These are phyloP conservation scores for Calcarius lapponicus DNA, from an alignment of 2,797 vertebrate species.

Conservation along the genomic window DNA sequence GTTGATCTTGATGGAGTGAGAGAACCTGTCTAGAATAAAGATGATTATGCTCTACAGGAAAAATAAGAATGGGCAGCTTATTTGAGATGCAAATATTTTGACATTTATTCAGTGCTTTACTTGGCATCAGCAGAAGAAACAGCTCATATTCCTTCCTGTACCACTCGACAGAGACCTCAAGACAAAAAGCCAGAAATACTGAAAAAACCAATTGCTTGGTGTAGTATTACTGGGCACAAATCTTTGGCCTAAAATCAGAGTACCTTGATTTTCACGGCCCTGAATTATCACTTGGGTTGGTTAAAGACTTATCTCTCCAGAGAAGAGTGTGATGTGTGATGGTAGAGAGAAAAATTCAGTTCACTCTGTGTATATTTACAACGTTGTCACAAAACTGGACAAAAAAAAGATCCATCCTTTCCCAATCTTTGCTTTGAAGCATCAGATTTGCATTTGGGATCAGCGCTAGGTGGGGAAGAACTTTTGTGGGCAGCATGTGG, in stretches of 20 bases:
- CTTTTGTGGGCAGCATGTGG: not conserved
- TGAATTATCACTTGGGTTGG: not conserved
- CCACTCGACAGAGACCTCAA: not conserved
- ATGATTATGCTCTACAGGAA: not conserved
- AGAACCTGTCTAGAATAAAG: constrained; percentile 46
- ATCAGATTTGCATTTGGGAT: not conserved
- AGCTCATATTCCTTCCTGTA: not conserved
- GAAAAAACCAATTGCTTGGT: not conserved
- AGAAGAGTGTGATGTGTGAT: not conserved
- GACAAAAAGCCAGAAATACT: not conserved
- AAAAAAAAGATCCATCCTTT: not conserved
- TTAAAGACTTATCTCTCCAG: not conserved
- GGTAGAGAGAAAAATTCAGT: not conserved
- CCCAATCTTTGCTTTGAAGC: not conserved
- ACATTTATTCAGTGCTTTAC: constrained; percentile 24
- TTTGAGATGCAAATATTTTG: constrained; percentile 53
- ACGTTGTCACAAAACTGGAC: not conserved
- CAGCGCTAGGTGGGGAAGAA: not conserved
- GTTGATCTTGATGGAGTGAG: constrained; percentile 45
- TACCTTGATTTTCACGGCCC: not conserved
- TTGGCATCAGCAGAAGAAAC: constrained; percentile 5
- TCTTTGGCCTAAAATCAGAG: not conserved
- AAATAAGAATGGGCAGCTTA: constrained; percentile 30
- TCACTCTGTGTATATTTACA: not conserved
- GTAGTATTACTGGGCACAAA: not conserved